phyloP scores from a whole-genome alignment of 1,140 invertebrate genomes.

The Drosophila pachea region DNA sequence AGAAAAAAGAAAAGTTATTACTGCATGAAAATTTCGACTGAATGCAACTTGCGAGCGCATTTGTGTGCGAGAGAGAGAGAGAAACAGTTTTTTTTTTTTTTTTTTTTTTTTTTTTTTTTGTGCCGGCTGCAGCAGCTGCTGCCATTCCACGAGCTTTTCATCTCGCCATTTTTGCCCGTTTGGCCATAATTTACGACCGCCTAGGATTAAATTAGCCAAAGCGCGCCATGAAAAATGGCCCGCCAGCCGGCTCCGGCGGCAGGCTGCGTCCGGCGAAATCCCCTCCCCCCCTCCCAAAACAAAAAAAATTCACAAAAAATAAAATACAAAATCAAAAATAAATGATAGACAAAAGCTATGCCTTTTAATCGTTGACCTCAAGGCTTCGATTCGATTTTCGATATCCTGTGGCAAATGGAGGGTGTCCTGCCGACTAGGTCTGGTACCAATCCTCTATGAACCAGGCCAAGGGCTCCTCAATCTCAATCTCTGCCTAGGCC shows the following conservation, averaged over 20 bases:
- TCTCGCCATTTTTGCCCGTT: constrained; percentile 55
- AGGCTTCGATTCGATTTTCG: too few relatives aligned
- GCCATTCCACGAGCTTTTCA: constrained; percentile 60
- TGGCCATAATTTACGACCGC: constrained; percentile 71
- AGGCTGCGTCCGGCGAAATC: constrained; percentile 61
- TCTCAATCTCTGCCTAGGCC: too few relatives aligned
- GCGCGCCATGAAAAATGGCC: constrained; percentile 72
- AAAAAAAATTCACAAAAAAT: constrained; percentile 6
- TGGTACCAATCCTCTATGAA: too few relatives aligned
- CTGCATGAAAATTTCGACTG: constrained; percentile 65
- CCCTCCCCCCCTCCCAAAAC: neutral
- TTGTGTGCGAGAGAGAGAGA: constrained; percentile 17
- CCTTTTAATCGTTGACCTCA: too few relatives aligned
- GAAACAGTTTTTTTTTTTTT: constrained; percentile 4
- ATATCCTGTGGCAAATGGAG: too few relatives aligned
- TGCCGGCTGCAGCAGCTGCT: constrained; percentile 61
- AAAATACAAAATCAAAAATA: constrained; percentile 1
- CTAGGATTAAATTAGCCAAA: constrained; percentile 74
- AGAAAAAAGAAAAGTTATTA: constrained; percentile 48
- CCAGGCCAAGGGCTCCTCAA: too few relatives aligned
- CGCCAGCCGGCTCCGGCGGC: constrained; percentile 47
- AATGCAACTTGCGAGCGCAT: constrained; percentile 60
- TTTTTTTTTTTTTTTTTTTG: neutral
- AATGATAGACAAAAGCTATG: neutral
- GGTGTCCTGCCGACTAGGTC: too few relatives aligned